Base-by-base conservation (phyloP, 2,888 invertebrate genomes). In the Agrypnus murinus region DNA sequence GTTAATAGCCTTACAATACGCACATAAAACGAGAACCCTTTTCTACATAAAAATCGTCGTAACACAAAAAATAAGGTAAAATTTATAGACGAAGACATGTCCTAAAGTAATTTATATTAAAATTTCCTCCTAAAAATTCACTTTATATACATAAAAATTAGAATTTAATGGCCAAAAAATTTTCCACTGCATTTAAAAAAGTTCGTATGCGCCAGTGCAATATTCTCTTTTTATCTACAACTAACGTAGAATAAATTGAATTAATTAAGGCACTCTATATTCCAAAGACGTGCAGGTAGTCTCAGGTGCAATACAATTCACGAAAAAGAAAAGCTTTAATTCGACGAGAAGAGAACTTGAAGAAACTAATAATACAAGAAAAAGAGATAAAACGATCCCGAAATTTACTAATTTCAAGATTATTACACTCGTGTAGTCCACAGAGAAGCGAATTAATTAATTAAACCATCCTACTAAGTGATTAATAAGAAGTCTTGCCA, bases 301-400 rank as follows among this genome's bases (percentile, higher is more conserved):
- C 71, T 71, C 67, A 71, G 71, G 71, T 71, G 71, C 64, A 60
- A 59, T 53, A 55, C 59, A 70, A 70, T 70, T 70, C 55, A 55
- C 19, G 60, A 53, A 70, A 59, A 55, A 45, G 53, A 65, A 50
- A 65, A 40, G 53, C 64, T 55, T 32, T 55, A 64, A 53, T 55
- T 55, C 53, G 64, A 63, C 48, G 48, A 34, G 25, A 50, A 63
- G 12, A 31, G 43, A 55, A 64, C 55, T 55, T 25, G 40, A 12
- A 14, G 14, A 32, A 55, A 64, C 64, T 64, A 55, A 64, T 55
- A 55, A 15, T 55, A 36, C 58, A 45, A 45, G 32, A 8, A 19
- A 10, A 40, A 55, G 40, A 43, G 57, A 45, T 36, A 19, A 58
- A 65, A 55, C 58, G 55, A 57, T 34, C 45, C 25, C 17, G 58